Base-by-base conservation (phyloP, 2,888 invertebrate genomes). In the Pteria penguin region DNA sequence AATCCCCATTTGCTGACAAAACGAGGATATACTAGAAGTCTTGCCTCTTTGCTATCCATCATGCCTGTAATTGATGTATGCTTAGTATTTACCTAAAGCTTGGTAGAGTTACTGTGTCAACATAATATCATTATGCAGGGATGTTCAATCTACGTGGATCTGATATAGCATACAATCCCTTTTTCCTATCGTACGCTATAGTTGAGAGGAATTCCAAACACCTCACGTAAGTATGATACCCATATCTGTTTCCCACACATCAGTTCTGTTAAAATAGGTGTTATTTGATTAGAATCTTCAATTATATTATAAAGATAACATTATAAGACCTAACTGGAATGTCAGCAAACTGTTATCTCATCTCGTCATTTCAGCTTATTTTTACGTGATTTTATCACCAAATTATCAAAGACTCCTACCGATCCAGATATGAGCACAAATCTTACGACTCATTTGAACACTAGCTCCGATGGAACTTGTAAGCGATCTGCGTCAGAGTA, bases 101-200 rank as follows among this genome's bases (percentile, higher is more conserved):
- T 36, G 14, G 36, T 29, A n/a, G n/a, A n/a, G n/a, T n/a, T n/a
- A n/a, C n/a, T n/a, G n/a, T n/a, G n/a, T n/a, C n/a, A 58, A n/a
- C n/a, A n/a, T n/a, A n/a, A n/a, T n/a, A n/a, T n/a, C n/a, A n/a
- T 54, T 18, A 79, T 82, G 0, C 75, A 90, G 97, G 97, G 96
- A 92, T 97, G 54, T 93, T 97, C 36, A 98, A 98, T 91, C 94
- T 97, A 26, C 94, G 97, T 18, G 97, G 96, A 0, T 93, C 94
- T 72, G 97, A 97, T 92, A 94, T 96, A 78, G 96, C 95, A 0
- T 95, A 95, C 90, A 96, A 95, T 0, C 97, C 97, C 1, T 87
- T 91, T 75, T 91, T 90, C 82, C 84, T 89, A 63, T 86, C 90
- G 24, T 90, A 90, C 65, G 88, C 87, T 26, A 86, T 91, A 22